Conservation (phyloP, 1,140 invertebrate genomes). For the Aphis craccivora region DNA sequence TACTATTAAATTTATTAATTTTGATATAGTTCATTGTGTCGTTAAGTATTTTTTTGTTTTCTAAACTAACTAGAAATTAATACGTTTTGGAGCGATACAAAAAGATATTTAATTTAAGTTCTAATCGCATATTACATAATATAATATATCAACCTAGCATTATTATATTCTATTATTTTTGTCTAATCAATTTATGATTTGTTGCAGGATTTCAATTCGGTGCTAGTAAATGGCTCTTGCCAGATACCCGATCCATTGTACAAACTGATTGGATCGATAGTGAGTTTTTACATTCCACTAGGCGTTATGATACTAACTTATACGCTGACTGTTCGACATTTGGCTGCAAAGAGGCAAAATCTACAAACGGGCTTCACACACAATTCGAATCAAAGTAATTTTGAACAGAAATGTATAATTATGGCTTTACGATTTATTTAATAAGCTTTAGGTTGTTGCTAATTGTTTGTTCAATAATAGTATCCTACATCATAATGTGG, state of each 20-base stretch:
- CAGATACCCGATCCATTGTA: conserved; percentile 88
- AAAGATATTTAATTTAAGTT: background rate
- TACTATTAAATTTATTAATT: background rate
- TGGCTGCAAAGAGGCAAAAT: conserved; percentile 80
- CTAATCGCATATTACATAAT: background rate
- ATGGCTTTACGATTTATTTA: background rate
- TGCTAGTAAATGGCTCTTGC: conserved; percentile 80
- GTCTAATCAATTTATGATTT: conserved; percentile 53
- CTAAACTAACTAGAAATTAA: background rate
- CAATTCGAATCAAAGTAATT: conserved; percentile 58
- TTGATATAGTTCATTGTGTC: background rate
- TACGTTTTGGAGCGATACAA: background rate
- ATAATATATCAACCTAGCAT: background rate
- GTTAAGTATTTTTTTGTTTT: background rate
- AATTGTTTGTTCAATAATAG: background rate
- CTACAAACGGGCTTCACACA: conserved; percentile 66
- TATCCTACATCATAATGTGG: no score
- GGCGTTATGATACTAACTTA: conserved; percentile 94
- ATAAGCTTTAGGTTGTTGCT: background rate
- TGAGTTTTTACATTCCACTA: conserved; percentile 95
- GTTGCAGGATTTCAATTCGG: conserved; percentile 78
- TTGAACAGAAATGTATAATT: background rate
- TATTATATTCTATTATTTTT: background rate
- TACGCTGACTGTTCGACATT: conserved; percentile 83
- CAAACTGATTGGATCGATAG: conserved; percentile 90